Evolutionary conservation across 1,140 invertebrate genomes (phyloP).

Genomic region (Trachymyrmex cornetzi): DNA sequence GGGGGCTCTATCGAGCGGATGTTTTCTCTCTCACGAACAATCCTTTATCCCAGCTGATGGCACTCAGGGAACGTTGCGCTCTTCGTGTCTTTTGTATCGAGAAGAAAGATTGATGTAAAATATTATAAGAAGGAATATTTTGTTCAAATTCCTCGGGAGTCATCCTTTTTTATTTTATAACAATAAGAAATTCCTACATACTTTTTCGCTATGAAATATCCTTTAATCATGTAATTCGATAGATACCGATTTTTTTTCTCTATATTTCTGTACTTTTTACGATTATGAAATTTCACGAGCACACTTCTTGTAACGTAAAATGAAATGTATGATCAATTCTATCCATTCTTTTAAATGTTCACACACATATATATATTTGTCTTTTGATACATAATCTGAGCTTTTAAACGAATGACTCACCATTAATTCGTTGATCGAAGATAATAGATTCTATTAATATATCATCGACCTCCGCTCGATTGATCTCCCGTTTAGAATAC

Average conservation of each 20-base stretch:
- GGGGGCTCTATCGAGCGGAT: constrained; percentile 51
- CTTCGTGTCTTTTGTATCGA: not conserved
- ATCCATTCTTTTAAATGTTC: not conserved
- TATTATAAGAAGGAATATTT: too few species aligned
- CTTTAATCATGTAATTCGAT: not conserved
- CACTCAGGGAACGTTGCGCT: not conserved
- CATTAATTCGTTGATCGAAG: not conserved
- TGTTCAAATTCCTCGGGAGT: not conserved
- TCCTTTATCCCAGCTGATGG: not conserved
- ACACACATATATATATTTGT: too few species aligned
- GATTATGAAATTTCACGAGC: not conserved
- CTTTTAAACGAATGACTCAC: not conserved
- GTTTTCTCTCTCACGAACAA: constrained; percentile 6
- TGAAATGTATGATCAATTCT: not conserved
- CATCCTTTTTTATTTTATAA: not conserved
- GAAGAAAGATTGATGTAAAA: not conserved
- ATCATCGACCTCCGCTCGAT: constrained; percentile 28
- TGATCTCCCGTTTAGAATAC: constrained; percentile 32
- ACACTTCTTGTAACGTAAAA: not conserved
- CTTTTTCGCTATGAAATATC: not conserved
- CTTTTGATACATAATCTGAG: not conserved
- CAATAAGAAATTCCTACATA: not conserved
- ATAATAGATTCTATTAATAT: not conserved
- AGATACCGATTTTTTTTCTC: not conserved
- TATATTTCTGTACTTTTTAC: not conserved